Percentiles rank a stretch among this genome's conserved stretches.
Conservation (phyloP, 2,797 vertebrate species). For the Jordanella pulchra region DNA sequence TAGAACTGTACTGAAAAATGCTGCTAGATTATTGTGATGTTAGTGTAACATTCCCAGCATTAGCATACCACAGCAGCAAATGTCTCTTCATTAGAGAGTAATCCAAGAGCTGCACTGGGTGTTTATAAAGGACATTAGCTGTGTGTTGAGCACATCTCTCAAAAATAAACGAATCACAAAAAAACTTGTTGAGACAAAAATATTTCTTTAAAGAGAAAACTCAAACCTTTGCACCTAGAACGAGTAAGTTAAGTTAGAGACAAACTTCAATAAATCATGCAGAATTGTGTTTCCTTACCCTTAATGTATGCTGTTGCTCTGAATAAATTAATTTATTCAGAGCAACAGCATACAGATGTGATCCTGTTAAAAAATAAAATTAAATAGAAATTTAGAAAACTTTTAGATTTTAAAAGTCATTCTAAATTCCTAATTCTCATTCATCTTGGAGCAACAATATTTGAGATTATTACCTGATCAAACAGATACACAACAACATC, state of each 20-base stretch:
- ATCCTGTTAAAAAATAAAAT: too few relatives aligned
- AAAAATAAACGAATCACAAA: not conserved
- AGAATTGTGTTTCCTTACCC: too few relatives aligned
- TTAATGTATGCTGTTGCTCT: too few relatives aligned
- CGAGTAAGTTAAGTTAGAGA: too few relatives aligned
- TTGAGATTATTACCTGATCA: slow-evolving; percentile 61
- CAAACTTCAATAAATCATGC: too few relatives aligned
- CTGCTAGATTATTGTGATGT: not conserved
- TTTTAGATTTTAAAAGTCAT: not conserved
- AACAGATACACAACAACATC: slow-evolving; percentile 70
- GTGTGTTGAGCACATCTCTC: not conserved
- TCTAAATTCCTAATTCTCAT: not conserved
- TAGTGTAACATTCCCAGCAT: not conserved
- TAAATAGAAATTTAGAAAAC: too few relatives aligned
- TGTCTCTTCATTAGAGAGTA: too few relatives aligned
- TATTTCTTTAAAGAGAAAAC: too few relatives aligned
- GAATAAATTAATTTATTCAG: too few relatives aligned
- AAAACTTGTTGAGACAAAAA: not conserved
- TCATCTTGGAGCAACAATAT: not conserved
- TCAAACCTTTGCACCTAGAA: too few relatives aligned
- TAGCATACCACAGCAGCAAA: not conserved
- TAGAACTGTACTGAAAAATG: not conserved
- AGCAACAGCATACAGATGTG: too few relatives aligned
- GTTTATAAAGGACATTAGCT: not conserved
- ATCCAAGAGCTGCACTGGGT: too few relatives aligned